Evolutionary conservation across 2,888 invertebrate species (phyloP).

Genomic region (Apoda limacodes): DNA sequence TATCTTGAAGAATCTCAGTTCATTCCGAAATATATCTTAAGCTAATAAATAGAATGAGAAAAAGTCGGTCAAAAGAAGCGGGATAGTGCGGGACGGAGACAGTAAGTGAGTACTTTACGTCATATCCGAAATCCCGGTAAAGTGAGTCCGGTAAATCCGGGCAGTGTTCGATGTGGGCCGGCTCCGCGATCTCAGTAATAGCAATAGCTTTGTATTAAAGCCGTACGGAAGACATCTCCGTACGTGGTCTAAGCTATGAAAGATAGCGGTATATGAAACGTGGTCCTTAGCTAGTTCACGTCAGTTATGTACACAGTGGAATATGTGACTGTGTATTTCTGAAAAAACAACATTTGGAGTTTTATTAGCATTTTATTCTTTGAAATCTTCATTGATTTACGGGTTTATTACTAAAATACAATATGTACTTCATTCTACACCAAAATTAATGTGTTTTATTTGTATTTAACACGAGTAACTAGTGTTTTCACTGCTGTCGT

Average conservation of each 20-base stretch:
- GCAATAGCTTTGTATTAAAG: constrained; percentile 70
- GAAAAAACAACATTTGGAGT: no score
- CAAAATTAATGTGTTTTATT: no score
- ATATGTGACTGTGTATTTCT: no score
- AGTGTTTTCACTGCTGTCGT: no score
- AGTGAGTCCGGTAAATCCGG: constrained; percentile 62
- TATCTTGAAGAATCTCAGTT: constrained; percentile 37
- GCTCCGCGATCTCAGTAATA: constrained; percentile 61
- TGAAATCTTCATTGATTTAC: no score
- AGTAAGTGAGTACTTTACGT: constrained; percentile 66
- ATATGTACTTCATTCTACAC: no score
- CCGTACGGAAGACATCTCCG: constrained; percentile 50
- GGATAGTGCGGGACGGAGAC: constrained; percentile 14
- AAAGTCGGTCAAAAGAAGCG: constrained; percentile 54
- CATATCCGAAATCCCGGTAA: constrained; percentile 69
- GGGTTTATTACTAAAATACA: no score
- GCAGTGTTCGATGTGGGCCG: constrained; percentile 57
- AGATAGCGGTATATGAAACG: no score
- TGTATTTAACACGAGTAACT: no score
- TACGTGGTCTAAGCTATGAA: constrained; percentile 46
- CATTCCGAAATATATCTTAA: constrained; percentile 52
- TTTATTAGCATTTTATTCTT: no score
- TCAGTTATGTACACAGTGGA: not conserved
- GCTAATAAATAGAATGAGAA: constrained; percentile 60
- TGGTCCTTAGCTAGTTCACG: no score